phyloP scores from a whole-genome alignment of 2,888 invertebrate species.

The Pristionchus arcanus region DNA sequence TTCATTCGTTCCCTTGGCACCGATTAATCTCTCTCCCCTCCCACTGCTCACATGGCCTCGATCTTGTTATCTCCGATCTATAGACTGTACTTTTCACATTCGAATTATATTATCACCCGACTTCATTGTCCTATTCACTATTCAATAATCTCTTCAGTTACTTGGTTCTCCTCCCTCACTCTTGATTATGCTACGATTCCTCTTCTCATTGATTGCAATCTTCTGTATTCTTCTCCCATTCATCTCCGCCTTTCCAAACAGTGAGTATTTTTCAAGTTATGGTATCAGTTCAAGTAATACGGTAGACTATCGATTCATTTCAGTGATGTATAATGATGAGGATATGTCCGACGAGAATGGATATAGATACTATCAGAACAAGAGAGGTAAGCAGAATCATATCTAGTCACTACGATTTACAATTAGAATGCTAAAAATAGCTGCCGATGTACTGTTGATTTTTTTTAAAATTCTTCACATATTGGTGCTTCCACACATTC shows the following conservation, averaged over 20 bases:
- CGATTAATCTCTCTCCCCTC: background rate
- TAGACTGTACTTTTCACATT: background rate
- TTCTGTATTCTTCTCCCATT: background rate
- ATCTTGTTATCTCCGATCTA: background rate
- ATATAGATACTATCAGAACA: background rate
- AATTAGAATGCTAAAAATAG: no score
- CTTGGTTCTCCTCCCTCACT: background rate
- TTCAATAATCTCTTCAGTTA: slow-evolving; percentile 7
- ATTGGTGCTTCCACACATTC: background rate
- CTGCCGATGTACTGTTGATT: no score
- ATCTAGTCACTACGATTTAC: background rate
- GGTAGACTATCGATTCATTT: background rate
- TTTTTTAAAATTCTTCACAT: background rate
- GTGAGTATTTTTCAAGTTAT: background rate
- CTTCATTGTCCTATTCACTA: background rate
- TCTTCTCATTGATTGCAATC: background rate
- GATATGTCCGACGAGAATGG: background rate
- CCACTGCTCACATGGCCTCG: background rate
- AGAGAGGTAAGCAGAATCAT: background rate
- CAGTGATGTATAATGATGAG: slow-evolving; percentile 3
- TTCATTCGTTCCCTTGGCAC: background rate
- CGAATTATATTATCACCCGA: background rate
- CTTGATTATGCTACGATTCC: background rate
- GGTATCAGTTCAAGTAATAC: background rate
- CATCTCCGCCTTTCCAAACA: slow-evolving; percentile 29